A percentile compares a stretch with the other conserved stretches of the same genome.
Conservation (phyloP, 2,888 invertebrate genomes). For the Stenodera caucasica region DNA sequence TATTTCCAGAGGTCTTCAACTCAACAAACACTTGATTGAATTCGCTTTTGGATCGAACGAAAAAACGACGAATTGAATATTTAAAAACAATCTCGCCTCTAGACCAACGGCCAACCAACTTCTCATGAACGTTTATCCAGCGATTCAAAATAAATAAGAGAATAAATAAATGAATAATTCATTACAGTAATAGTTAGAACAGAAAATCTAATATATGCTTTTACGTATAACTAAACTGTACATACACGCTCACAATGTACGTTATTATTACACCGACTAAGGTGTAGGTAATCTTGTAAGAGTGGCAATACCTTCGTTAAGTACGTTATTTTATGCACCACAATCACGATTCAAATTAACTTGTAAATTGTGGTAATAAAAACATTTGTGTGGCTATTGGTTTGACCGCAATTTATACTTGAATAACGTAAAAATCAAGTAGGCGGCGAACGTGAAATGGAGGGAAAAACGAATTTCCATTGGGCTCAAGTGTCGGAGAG, state of each 20-base stretch:
- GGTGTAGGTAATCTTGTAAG: constrained; percentile 2
- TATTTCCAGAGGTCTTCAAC: not conserved
- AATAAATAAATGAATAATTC: not conserved
- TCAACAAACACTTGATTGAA: not conserved
- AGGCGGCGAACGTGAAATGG: no score
- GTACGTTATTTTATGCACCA: constrained; percentile 25
- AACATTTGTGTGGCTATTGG: constrained; percentile 15
- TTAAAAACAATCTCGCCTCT: no score
- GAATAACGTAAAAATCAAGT: no score
- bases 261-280: not conserved
- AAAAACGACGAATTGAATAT: not conserved
- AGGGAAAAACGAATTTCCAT: no score
- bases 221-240: not conserved
- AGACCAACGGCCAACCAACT: no score
- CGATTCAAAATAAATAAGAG: not conserved
- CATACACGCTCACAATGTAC: not conserved
- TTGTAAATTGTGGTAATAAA: constrained; percentile 26
- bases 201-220: not conserved
- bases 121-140: not conserved
- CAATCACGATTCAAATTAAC: constrained; percentile 25
- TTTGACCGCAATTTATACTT: constrained; percentile 6
- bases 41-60: not conserved
- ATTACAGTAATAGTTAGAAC: not conserved
- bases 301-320: constrained; percentile 15
- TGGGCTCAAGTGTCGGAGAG: no score